Conservation (phyloP, 2,797 vertebrate genomes). For the Thalassophryne amazonica region DNA sequence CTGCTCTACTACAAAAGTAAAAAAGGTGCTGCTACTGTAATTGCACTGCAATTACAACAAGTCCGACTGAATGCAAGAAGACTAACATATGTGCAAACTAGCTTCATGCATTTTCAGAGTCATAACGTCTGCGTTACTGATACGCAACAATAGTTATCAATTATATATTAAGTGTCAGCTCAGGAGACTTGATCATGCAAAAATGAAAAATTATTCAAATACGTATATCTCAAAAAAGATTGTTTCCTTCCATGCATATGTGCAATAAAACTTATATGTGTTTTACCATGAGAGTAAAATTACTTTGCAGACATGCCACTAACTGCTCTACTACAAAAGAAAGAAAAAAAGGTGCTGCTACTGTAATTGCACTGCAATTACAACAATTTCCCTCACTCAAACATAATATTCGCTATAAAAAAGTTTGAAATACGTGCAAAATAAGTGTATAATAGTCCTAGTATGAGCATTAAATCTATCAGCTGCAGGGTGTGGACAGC, state of each 20-base stretch:
- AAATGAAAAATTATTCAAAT: too few relatives aligned
- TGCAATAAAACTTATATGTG: not conserved
- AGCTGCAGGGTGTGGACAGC: conserved; percentile 17
- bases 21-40: too few relatives aligned
- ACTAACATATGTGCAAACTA: too few relatives aligned
- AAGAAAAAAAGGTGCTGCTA: conserved; percentile 10
- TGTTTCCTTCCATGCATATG: not conserved
- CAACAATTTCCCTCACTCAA: conserved; percentile 29
- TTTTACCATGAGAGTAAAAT: conserved; percentile 4
- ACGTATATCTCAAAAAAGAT: too few relatives aligned
- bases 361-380: conserved; percentile 29
- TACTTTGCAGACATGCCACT: conserved; percentile 18
- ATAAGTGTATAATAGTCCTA: conserved; percentile 32
- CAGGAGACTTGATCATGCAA: too few relatives aligned
- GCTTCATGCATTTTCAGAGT: not conserved
- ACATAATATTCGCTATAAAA: conserved; percentile 25
- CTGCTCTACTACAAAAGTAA: too few relatives aligned
- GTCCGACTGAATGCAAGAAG: too few relatives aligned
- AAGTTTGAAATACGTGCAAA: conserved; percentile 35
- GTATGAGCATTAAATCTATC: conserved; percentile 48
- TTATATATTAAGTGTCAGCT: not conserved
- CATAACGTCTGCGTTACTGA: too few relatives aligned
- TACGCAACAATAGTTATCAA: not conserved
- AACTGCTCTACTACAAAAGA: conserved; percentile 18
- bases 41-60: too few relatives aligned